Evolutionary conservation across 2,113 vertebrate species (phyloP).

Genomic region (Pseudorasbora parva): DNA sequence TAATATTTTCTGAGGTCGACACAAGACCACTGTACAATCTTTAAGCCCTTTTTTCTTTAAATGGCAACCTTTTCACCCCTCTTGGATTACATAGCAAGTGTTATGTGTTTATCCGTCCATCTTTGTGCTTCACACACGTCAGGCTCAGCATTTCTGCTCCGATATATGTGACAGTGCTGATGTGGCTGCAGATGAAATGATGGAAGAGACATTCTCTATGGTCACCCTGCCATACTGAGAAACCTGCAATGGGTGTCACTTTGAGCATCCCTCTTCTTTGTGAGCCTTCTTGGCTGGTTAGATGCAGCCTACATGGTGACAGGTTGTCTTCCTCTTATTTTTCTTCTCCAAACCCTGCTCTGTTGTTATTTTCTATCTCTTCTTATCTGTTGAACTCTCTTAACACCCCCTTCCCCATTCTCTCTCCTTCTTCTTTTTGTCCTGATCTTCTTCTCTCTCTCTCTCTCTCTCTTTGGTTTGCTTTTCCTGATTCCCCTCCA

Average conservation of each 20-base stretch:
- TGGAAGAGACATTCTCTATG: not conserved
- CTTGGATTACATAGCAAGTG: not conserved
- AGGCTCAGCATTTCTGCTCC: not conserved
- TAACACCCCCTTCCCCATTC: slow-evolving; percentile 7
- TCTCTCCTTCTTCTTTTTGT: slow-evolving; percentile 35
- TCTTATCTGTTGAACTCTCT: slow-evolving; percentile 34
- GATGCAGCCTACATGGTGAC: slow-evolving; percentile 12
- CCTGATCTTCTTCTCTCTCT: not conserved
- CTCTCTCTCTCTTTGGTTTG: not conserved
- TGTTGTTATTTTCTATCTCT: slow-evolving; percentile 9
- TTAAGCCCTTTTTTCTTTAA: not conserved
- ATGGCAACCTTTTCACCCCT: not conserved
- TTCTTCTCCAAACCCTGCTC: not conserved
- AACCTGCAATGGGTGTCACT: slow-evolving; percentile 8
- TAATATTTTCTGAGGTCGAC: not conserved
- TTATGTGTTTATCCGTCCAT: not conserved
- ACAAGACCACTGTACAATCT: not conserved
- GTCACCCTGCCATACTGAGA: slow-evolving; percentile 20
- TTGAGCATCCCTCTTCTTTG: slow-evolving; percentile 45
- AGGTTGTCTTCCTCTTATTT: slow-evolving; percentile 20
- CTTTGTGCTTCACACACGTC: not conserved
- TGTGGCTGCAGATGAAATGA: slow-evolving; percentile 10
- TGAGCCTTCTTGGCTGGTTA: slow-evolving; percentile 20
- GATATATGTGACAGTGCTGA: not conserved
- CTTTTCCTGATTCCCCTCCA: not conserved